Base-by-base conservation (phyloP, 2,888 invertebrate genomes). In the Nomada hirtipes region DNA sequence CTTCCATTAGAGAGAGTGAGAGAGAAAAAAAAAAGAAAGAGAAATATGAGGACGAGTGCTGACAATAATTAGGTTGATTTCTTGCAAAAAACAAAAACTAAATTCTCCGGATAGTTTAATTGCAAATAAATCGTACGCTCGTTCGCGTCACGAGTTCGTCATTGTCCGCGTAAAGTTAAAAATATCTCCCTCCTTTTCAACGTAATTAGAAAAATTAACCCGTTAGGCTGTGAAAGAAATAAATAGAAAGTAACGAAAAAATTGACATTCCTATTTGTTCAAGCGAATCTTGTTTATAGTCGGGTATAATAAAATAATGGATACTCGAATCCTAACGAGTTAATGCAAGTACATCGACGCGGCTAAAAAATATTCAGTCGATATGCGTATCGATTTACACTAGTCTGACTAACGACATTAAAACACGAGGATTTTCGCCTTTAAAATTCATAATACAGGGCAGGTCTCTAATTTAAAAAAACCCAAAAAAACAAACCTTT, bases 381-480 rank as follows among this genome's bases (percentile, higher is more conserved):
- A 67, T 13, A 61, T 60, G 73, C 47, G 36, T 63, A 69, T 55
- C 42, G 57, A 59, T 79, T 52, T 64, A 65, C 69, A 59, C 52
- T 52, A 59, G 42, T 55, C 64, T 47, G 53, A 79, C 52, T 65
- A 73, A 69, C 26, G 47, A 73, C 63, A 36, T 59, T 79, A 53
- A 69, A 64, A 57, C 61, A 68, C 23, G 15, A 55, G 23, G 52
- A 60, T 36, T n/a, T 52, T 36, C 36, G 36, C 36, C 15, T 23
- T 42, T 20, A 67, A 65, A 74, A 57, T 73, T 47, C 36, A 7
- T 69, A 81, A 82, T 82, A 83, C 82, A 83, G 82, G 82, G 82
- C 23, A 1, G 7, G 60, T 52, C 29, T 50, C 29, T 50, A 65
- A 26, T 23, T 52, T 23, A 11, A 36, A 47, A 15, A 1, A 47